Base-by-base conservation (phyloP, 2,113 vertebrate species). In the Choloepus hoffmanni region DNA sequence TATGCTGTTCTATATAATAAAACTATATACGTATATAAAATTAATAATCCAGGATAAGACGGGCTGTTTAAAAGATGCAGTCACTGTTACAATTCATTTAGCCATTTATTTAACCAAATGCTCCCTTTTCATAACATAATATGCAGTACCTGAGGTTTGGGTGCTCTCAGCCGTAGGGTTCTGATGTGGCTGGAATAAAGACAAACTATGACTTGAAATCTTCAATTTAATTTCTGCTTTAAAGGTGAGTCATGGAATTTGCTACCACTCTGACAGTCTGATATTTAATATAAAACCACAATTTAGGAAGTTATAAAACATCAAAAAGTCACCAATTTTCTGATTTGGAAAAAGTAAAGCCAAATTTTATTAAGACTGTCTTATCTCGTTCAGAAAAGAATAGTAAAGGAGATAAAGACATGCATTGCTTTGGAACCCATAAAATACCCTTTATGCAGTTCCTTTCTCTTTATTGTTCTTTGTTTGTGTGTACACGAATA, bases 1-100 rank as follows among this genome's bases (percentile, higher is more conserved):
- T 36, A 9, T n/a, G 12, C 15, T 85, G 4, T 50, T 43, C 21
- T 70, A 21, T 68, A 53, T 43, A 67, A 58, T 83, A 60, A 50
- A 45, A 12, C 33, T 78, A 50, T 26, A 21, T 76, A 73, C 9
- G 82, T 12, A 5, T n/a, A 7, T 68, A 53, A 65, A 48, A 45
- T 72, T 40, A 92, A 62, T 74, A 85, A 93, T 63, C 91, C 24
- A 55, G 55, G 13, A 7, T 62, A 83, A 89, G 60, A 85, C 77
- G 63, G 90, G 77, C 19, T 67, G 3, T 60, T 23, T 82, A 26
- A 83, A 91, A 90, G 63, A 60, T 53, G 3, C 63, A 65, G 33
- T 72, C 36, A 60, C 21, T 81, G 70, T 72, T 77, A 58, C 0
- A 65, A 43, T 68, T 90, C 48, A 68, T 58, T 70, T 65, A 67